These are phyloP conservation scores for Drosophila merina DNA, from an alignment of 2,888 invertebrate species.

Conservation along the genomic window DNA sequence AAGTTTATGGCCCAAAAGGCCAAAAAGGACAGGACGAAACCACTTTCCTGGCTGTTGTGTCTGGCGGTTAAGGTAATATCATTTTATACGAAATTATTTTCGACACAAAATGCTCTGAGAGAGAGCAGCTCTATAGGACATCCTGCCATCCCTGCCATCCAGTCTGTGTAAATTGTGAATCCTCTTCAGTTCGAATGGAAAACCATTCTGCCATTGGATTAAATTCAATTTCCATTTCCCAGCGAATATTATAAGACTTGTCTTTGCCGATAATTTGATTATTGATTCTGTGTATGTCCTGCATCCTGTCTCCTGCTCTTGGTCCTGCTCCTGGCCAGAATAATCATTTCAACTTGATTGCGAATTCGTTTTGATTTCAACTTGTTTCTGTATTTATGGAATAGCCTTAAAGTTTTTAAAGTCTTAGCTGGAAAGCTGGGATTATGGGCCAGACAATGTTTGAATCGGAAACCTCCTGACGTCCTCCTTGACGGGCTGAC, in stretches of 20 bases:
- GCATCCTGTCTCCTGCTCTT: not conserved
- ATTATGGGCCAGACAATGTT: no score
- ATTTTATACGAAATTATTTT: constrained; percentile 69
- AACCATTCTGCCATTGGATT: not conserved
- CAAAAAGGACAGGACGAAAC: constrained; percentile 10
- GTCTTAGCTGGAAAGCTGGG: not conserved
- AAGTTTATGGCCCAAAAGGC: constrained; percentile 51
- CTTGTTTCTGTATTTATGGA: no score
- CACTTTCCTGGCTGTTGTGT: constrained; percentile 48
- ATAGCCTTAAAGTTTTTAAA: not conserved
- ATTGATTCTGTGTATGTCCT: not conserved
- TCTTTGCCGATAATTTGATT: constrained; percentile 1
- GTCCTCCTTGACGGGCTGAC: constrained; percentile 4
- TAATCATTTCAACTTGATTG: constrained; percentile 71
- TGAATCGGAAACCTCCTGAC: constrained; percentile 6
- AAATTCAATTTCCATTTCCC: not conserved
- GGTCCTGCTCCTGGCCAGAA: constrained; percentile 36
- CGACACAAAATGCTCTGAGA: constrained; percentile 28
- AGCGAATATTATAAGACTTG: not conserved
- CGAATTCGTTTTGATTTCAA: constrained; percentile 56
- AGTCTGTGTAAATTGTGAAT: not conserved
- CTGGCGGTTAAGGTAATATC: constrained; percentile 55
- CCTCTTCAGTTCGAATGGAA: no score
- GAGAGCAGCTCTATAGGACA: not conserved
- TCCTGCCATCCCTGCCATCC: not conserved